phyloP scores from a whole-genome alignment of 1,140 invertebrate genomes.

The Asbolus verrucosus region DNA sequence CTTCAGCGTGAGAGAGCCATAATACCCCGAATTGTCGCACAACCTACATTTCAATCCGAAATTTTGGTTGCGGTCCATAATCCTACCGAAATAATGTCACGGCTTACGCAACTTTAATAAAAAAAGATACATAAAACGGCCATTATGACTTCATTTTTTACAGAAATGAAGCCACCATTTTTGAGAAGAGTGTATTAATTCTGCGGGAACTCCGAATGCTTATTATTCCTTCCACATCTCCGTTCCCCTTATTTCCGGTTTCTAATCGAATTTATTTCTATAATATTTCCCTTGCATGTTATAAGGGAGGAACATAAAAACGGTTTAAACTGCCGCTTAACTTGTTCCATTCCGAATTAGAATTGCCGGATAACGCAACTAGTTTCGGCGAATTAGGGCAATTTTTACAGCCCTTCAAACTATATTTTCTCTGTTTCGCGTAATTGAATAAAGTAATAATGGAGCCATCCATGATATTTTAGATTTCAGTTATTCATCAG shows the following conservation, averaged over 20 bases:
- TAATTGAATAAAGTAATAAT: no score
- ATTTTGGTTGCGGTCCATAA: constrained; percentile 21
- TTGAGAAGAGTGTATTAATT: constrained; percentile 32
- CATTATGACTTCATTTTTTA: constrained; percentile 28
- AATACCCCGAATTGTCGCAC: constrained; percentile 8
- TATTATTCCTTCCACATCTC: constrained; percentile 25
- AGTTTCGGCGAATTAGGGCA: constrained; percentile 8
- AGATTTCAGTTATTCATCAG: no score
- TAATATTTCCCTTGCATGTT: constrained; percentile 32
- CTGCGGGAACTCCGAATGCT: constrained; percentile 8
- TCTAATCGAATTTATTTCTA: constrained; percentile 33
- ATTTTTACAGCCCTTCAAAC: no score
- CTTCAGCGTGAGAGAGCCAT: constrained; percentile 11
- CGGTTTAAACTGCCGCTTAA: constrained; percentile 12
- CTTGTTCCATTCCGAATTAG: constrained; percentile 20
- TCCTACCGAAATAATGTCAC: constrained; percentile 22
- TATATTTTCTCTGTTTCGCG: no score
- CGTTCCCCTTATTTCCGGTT: constrained; percentile 32
- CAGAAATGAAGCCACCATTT: constrained; percentile 15
- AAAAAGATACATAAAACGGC: constrained; percentile 34
- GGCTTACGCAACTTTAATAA: constrained; percentile 25
- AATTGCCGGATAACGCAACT: constrained; percentile 16
- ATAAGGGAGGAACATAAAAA: constrained; percentile 1
- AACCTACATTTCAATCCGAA: constrained; percentile 25
- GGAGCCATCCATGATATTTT: no score